phyloP scores from a whole-genome alignment of 2,113 vertebrate genomes.

The Pollimyrus isidori region DNA sequence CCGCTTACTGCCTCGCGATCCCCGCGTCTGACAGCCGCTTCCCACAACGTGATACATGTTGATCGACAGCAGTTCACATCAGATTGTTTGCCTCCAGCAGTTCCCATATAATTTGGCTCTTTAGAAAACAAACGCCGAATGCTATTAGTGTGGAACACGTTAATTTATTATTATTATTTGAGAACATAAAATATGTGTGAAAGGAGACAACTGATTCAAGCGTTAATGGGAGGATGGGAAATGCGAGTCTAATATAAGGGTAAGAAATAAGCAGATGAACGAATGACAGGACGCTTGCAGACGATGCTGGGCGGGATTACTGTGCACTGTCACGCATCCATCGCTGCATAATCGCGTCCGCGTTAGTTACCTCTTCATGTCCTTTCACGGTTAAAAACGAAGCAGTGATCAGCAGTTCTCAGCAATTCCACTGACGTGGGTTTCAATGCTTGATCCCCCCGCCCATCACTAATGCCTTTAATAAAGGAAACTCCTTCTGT shows the following conservation, averaged over 20 bases:
- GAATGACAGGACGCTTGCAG: background rate
- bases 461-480: background rate
- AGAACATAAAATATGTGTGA: background rate
- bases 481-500: background rate
- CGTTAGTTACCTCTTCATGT: background rate
- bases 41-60: conserved; percentile 18
- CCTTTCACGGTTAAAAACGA: background rate
- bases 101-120: conserved; percentile 2
- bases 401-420: background rate
- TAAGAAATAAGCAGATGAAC: background rate
- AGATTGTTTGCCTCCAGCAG: conserved; percentile 2
- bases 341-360: background rate
- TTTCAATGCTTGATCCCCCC: background rate
- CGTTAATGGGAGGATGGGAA: background rate
- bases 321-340: background rate
- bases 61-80: background rate
- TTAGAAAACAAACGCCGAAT: background rate
- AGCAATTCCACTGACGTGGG: background rate
- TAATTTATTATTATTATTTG: background rate
- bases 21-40: conserved; percentile 37
- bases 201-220: background rate
- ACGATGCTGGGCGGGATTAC: background rate
- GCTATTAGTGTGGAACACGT: background rate
- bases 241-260: background rate
- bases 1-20: conserved; percentile 29